Conservation (phyloP, 1,140 invertebrate species). For the Danaus plexippus region DNA sequence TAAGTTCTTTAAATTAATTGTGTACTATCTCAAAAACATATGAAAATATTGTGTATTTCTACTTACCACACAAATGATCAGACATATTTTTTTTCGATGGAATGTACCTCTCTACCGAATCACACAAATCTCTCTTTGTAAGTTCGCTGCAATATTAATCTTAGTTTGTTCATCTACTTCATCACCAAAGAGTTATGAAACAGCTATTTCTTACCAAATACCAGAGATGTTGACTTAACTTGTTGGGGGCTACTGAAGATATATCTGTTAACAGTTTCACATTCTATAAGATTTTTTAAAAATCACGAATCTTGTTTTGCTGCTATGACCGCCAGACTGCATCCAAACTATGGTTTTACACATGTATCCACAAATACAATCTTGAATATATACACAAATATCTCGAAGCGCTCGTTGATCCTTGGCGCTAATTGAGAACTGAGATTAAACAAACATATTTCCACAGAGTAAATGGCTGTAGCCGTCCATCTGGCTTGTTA, state of each 20-base stretch:
- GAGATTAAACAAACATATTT: slow-evolving; percentile 25
- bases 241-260: slow-evolving; percentile 12
- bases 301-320: slow-evolving; percentile 15
- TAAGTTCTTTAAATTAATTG: no score
- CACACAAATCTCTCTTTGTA: no score
- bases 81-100: no score
- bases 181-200: slow-evolving; percentile 13
- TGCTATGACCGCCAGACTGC: slow-evolving; percentile 13
- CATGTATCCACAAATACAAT: neutral
- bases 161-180: slow-evolving; percentile 10
- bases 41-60: no score
- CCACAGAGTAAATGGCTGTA: slow-evolving; percentile 55
- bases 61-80: no score
- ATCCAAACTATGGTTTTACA: slow-evolving; percentile 12
- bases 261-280: slow-evolving; percentile 18
- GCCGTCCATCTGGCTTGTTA: slow-evolving; percentile 25
- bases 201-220: slow-evolving; percentile 4
- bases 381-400: neutral
- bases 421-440: neutral
- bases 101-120: no score
- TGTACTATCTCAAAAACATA: no score
- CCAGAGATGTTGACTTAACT: slow-evolving; percentile 20
- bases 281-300: slow-evolving; percentile 13
- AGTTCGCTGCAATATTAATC: no score
- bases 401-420: slow-evolving; percentile 6